phyloP scores from a whole-genome alignment of 1,140 invertebrate species.

The Apis laboriosa region DNA sequence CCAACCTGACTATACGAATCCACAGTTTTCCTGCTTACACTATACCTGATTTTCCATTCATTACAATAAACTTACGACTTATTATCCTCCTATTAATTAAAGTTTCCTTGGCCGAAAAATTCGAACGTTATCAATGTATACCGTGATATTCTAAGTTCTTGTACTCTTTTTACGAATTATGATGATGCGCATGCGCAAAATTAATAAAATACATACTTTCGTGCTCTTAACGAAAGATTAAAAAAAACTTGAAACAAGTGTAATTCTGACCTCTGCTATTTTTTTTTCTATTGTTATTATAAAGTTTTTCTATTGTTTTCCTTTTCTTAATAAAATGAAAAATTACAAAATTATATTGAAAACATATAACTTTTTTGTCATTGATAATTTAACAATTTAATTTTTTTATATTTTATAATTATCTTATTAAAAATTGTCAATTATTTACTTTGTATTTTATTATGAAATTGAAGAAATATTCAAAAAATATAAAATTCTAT shows the following conservation, averaged over 20 bases:
- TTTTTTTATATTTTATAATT: neutral
- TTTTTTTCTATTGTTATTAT: neutral
- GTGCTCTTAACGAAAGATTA: neutral
- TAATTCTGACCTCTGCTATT: neutral
- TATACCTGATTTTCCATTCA: constrained; percentile 33
- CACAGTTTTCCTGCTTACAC: constrained; percentile 21
- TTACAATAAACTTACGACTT: constrained; percentile 21
- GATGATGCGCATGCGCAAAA: constrained; percentile 11
- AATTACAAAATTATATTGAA: neutral
- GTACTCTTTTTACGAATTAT: neutral
- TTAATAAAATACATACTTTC: neutral
- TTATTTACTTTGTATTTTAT: neutral
- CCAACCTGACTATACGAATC: constrained; percentile 38
- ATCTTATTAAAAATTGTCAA: neutral
- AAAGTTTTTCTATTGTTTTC: too few relatives aligned
- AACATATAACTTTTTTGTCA: neutral
- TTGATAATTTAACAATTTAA: neutral
- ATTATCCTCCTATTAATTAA: neutral
- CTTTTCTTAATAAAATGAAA: neutral
- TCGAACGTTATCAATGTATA: constrained; percentile 4
- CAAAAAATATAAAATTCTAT: neutral
- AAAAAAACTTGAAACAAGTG: neutral
- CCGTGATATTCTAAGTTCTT: constrained; percentile 21
- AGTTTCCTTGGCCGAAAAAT: neutral
- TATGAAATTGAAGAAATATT: neutral